Evolutionary conservation across 2,888 invertebrate genomes (phyloP), one percentile per base, ranked within the genome.

Genomic region (Operophtera brumata): DNA sequence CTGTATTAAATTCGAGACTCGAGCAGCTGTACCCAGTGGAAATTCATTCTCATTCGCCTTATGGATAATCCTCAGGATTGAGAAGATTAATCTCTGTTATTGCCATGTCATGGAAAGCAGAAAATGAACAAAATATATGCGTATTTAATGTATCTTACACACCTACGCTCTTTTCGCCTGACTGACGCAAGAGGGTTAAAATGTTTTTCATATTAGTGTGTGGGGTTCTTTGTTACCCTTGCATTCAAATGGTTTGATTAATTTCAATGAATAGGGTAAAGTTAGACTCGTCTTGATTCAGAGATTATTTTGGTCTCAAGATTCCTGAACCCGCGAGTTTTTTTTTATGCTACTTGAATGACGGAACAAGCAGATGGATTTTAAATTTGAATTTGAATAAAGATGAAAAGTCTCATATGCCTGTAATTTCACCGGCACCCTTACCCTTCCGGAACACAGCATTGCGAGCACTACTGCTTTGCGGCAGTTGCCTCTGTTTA

Each of bases 21-120:
- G 2, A 3, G 41, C 36, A 28, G 28, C 36, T n/a, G 9, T 10
- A 28, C 13, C 10, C 4, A 36, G 28, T 12, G 35, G 28, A 42
- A 28, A 42, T 37, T 32, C 6, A 46, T 36, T 48, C 34, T 34
- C 13, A 37, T 28, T 42, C 35, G 13, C 36, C 35, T 45, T 45
- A 34, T 36, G 32, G 46, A 54, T 54, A 40, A 54, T 50, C 47
- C 48, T 32, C n/a, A 34, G 49, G 34, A 42, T 46, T 28, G 35
- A 6, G 30, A 12, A 36, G 46, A 55, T 55, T 46, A 42, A 55
- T 50, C 42, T 50, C 42, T 46, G 37, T 46, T 55, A 50, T 50
- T 50, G 37, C 54, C 42, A 42, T 52, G 46, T 36, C 52, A 46
- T 46, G 49, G 36, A 35, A 41, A 41, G 35, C 8, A 32, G 41